phyloP scores from a whole-genome alignment of 2,888 invertebrate species.

The Dastarcus helophoroides region DNA sequence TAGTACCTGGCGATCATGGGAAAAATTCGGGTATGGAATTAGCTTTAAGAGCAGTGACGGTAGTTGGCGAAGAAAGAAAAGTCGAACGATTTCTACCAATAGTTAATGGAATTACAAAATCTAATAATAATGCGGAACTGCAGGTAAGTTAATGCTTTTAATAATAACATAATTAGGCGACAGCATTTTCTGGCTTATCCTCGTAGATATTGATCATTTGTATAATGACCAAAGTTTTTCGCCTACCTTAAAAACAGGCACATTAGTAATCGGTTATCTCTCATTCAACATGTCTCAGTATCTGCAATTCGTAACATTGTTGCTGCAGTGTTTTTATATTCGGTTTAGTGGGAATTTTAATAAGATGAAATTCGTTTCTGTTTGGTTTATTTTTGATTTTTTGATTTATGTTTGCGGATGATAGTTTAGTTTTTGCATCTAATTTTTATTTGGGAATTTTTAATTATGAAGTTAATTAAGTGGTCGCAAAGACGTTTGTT shows the following conservation, averaged over 20 bases:
- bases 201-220: too few species aligned
- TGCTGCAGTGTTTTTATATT: too few species aligned
- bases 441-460: neutral
- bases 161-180: too few species aligned
- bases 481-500: slow-evolving; percentile 21
- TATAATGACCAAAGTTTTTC: too few species aligned
- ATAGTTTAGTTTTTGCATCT: slow-evolving; percentile 6
- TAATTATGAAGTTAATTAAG: slow-evolving; percentile 15
- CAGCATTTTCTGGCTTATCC: too few species aligned
- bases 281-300: too few species aligned
- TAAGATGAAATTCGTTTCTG: too few species aligned
- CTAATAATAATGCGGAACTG: slow-evolving; percentile 56
- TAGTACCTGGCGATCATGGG: slow-evolving; percentile 60
- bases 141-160: slow-evolving; percentile 55
- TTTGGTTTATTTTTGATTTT: too few species aligned
- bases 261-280: too few species aligned
- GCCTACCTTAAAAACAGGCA: too few species aligned
- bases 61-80: slow-evolving; percentile 59
- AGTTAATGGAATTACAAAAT: slow-evolving; percentile 67
- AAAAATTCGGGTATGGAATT: slow-evolving; percentile 64
- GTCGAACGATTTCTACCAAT: slow-evolving; percentile 49
- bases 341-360: too few species aligned
- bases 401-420: slow-evolving; percentile 3
- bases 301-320: too few species aligned
- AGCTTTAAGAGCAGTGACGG: slow-evolving; percentile 82